phyloP scores from a whole-genome alignment of 2,888 invertebrate species.

The Oasisia sp. region DNA sequence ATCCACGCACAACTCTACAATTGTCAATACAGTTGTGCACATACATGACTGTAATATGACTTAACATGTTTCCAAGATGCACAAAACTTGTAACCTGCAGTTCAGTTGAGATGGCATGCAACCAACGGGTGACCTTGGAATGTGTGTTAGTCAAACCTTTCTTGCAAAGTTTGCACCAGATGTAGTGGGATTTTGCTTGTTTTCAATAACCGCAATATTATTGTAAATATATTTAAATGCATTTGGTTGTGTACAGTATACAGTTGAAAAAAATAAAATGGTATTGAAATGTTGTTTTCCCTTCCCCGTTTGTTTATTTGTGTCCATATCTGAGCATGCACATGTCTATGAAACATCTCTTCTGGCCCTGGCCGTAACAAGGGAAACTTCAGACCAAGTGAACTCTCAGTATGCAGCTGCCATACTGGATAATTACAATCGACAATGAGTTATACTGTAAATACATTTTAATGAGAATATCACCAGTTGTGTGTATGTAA shows the following conservation, averaged over 20 bases:
- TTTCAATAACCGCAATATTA: neutral
- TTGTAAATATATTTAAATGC: conserved; percentile 7
- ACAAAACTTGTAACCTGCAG: neutral
- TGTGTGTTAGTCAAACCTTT: neutral
- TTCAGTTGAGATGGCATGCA: neutral
- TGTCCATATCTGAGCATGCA: neutral
- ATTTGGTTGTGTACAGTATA: neutral
- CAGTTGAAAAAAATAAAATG: neutral
- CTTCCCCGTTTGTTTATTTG: neutral
- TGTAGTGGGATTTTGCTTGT: neutral
- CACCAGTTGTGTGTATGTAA: too few species aligned
- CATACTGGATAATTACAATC: too few species aligned
- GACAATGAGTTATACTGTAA: too few species aligned
- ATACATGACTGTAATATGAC: neutral
- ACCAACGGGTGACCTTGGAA: neutral
- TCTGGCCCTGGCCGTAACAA: too few species aligned
- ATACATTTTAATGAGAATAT: too few species aligned
- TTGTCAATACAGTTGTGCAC: neutral
- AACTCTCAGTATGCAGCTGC: too few species aligned
- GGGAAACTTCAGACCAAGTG: too few species aligned
- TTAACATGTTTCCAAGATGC: too few species aligned
- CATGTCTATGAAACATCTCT: neutral
- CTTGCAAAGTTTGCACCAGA: neutral
- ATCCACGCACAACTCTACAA: neutral
- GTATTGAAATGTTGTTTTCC: neutral